Evolutionary conservation across 2,888 invertebrate genomes (phyloP).

Genomic region (Heliconius ethilla): DNA sequence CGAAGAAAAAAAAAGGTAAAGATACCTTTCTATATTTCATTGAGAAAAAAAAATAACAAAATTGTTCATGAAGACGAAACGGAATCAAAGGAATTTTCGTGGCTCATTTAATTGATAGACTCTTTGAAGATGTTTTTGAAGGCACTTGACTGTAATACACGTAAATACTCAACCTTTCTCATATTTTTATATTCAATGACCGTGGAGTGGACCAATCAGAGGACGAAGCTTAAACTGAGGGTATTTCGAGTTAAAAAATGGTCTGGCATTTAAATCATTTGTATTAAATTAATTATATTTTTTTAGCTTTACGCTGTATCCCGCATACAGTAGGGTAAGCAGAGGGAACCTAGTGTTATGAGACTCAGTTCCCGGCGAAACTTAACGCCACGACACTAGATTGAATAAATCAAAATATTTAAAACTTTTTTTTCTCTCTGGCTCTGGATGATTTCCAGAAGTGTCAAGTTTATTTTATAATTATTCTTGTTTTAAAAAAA

Average conservation of each 20-base stretch:
- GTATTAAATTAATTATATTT: not conserved
- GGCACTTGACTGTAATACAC: constrained; percentile 43
- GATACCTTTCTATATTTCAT: constrained; percentile 39
- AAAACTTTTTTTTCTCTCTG: too few species aligned
- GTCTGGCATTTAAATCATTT: not conserved
- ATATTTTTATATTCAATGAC: constrained; percentile 33
- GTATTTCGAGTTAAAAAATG: not conserved
- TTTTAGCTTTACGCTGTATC: not conserved
- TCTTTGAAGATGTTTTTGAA: constrained; percentile 49
- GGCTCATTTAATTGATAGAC: constrained; percentile 54
- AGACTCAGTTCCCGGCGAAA: too few species aligned
- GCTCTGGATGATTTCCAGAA: too few species aligned
- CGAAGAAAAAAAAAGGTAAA: constrained; percentile 37
- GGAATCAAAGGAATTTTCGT: constrained; percentile 57
- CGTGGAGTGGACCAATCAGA: constrained; percentile 14
- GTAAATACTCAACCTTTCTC: constrained; percentile 34
- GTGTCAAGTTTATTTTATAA: too few species aligned
- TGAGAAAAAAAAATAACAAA: constrained; percentile 34
- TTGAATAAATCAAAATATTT: too few species aligned
- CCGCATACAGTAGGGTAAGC: too few species aligned
- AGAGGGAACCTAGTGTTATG: too few species aligned
- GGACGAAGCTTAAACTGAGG: not conserved
- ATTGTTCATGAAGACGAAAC: constrained; percentile 48
- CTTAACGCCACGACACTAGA: too few species aligned
- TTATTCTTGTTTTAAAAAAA: too few species aligned